Evolutionary conservation across 64 coral and sea anemone genomes (phyloP).

Genomic region (Montipora foliosa): DNA sequence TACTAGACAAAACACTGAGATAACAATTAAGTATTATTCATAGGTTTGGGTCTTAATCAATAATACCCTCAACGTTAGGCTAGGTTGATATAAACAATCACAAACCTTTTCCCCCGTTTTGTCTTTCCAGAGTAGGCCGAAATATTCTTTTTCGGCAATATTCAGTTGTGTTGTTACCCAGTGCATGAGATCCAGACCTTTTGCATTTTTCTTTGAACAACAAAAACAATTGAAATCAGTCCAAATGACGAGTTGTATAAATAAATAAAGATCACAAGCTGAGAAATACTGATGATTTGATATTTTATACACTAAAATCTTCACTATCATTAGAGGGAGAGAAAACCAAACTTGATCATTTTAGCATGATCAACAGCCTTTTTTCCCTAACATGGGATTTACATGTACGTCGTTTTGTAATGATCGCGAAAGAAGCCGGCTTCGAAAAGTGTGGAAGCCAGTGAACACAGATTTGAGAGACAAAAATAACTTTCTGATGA

Average conservation of each 20-base stretch:
- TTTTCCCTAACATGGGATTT: too few relatives aligned
- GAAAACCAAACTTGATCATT: neutral
- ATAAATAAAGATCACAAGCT: neutral
- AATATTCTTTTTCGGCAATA: conserved; percentile 73
- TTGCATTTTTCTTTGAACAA: conserved; percentile 66
- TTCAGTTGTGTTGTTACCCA: conserved; percentile 63
- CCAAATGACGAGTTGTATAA: neutral
- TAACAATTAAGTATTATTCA: neutral
- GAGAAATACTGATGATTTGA: neutral
- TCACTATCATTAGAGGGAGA: neutral
- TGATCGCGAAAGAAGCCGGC: neutral
- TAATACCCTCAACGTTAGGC: neutral
- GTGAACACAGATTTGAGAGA: neutral
- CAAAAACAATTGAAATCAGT: neutral
- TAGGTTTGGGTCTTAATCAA: neutral
- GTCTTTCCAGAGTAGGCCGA: conserved; percentile 61
- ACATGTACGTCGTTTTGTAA: neutral
- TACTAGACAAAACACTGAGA: conserved; percentile 26
- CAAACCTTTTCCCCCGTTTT: conserved; percentile 67
- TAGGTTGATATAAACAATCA: neutral
- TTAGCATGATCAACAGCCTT: neutral
- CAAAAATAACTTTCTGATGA: neutral
- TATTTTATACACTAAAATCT: neutral
- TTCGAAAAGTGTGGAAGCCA: neutral
- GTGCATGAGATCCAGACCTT: conserved; percentile 71